Conservation (phyloP, 2,113 vertebrate genomes). For the Odontophorus gujanensis region DNA sequence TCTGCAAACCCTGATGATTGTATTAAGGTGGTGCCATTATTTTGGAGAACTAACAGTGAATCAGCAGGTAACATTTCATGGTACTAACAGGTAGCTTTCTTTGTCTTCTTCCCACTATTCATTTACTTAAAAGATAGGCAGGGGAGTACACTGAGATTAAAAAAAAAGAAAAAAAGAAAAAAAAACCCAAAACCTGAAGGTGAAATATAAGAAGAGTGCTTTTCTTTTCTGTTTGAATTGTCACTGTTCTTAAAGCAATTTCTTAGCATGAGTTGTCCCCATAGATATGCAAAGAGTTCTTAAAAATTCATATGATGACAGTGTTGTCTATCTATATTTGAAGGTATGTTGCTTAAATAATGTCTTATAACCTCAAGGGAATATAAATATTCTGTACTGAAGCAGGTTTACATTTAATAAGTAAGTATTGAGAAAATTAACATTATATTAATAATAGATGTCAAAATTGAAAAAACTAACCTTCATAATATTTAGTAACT, state of each 20-base stretch:
- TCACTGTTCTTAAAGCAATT: neutral
- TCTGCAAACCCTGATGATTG: neutral
- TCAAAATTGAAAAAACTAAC: neutral
- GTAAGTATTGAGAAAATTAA: neutral
- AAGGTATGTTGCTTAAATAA: neutral
- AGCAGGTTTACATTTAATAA: neutral
- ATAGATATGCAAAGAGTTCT: neutral
- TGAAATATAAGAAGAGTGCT: neutral
- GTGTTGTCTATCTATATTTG: neutral
- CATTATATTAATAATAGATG: neutral
- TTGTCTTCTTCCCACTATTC: neutral
- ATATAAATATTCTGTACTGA: neutral
- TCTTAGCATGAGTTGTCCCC: neutral
- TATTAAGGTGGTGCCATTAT: neutral
- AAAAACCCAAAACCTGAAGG: neutral
- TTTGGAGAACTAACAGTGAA: neutral
- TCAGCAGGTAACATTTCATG: accelerated
- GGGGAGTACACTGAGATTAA: neutral
- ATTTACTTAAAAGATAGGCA: neutral
- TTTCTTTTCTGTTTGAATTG: neutral
- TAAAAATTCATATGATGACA: neutral
- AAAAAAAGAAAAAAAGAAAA: neutral
- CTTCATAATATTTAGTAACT: neutral
- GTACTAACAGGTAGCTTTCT: neutral
- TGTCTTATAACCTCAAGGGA: neutral